Conservation (phyloP, 2,888 invertebrate species). For the Rhopalosiphum nymphaeae region DNA sequence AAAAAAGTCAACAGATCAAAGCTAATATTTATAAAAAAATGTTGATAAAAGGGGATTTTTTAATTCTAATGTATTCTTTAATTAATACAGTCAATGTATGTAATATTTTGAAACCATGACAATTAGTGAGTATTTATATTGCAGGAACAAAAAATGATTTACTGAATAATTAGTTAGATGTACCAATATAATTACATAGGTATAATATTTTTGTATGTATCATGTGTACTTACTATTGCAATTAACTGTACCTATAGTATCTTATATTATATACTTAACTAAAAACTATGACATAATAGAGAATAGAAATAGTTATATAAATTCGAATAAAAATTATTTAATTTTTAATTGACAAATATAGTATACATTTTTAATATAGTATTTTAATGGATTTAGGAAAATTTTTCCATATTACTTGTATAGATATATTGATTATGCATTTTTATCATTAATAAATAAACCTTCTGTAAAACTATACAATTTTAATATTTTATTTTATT, state of each 20-base stretch:
- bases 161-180: background rate
- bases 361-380: background rate
- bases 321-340: background rate
- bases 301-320: background rate
- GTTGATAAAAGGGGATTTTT: background rate
- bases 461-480: background rate
- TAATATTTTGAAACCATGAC: background rate
- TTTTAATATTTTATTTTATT: background rate
- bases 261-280: background rate
- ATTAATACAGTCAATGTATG: background rate
- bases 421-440: background rate
- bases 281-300: background rate
- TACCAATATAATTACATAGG: background rate
- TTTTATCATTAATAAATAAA: background rate
- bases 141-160: background rate
- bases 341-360: background rate
- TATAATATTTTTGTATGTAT: background rate
- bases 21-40: background rate
- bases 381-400: background rate
- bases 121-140: background rate
- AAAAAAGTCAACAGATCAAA: background rate
- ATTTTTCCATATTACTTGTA: background rate
- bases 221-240: background rate
- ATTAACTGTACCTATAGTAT: background rate
- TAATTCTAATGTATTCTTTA: background rate